Conservation (phyloP, 2,888 invertebrate genomes). For the Hyposoter dolosus region DNA sequence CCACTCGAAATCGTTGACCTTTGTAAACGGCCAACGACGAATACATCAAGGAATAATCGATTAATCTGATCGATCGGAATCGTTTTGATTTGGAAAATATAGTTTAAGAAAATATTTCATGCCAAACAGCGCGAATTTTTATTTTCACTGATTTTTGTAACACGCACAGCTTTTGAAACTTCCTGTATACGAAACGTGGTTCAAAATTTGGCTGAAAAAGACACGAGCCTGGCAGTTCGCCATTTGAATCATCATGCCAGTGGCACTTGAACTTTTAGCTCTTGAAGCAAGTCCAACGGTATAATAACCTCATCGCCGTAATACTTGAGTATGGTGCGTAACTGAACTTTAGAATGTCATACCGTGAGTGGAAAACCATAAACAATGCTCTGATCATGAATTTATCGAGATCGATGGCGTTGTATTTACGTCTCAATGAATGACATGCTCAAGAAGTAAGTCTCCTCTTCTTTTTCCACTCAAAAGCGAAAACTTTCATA, state of each 20-base stretch:
- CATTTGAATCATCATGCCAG: slow-evolving; percentile 47
- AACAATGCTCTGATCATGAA: no score
- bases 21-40: no score
- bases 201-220: slow-evolving; percentile 20
- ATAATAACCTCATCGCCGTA: slow-evolving; percentile 43
- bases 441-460: no score
- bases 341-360: neutral
- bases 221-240: slow-evolving; percentile 55
- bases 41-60: no score
- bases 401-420: no score
- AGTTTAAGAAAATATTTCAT: no score
- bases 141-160: neutral
- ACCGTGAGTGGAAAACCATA: slow-evolving; percentile 21
- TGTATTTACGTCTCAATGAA: no score
- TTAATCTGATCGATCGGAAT: no score
- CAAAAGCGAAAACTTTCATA: neutral
- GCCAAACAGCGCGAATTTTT: no score
- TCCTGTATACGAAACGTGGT: neutral
- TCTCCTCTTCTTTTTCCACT: neutral
- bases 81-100: no score
- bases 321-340: neutral
- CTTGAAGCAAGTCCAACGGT: slow-evolving; percentile 16
- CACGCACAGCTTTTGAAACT: neutral
- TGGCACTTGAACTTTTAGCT: slow-evolving; percentile 61
- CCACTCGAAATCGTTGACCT: no score